Evolutionary conservation across 92 coral and sea anemone species (phyloP).

Genomic region (Plumapathes pennacea): DNA sequence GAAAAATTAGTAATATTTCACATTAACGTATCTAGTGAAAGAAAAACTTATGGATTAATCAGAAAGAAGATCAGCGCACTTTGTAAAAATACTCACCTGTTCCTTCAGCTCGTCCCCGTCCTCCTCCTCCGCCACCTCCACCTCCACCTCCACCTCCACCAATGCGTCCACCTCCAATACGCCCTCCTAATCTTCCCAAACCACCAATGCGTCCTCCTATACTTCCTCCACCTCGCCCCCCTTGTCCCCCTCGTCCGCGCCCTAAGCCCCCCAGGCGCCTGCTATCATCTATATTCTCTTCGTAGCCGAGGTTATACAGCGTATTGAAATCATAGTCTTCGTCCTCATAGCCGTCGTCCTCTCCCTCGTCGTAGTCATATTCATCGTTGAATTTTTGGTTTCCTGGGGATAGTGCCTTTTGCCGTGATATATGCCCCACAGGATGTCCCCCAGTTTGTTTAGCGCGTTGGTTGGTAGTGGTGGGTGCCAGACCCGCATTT

Average conservation of each 20-base stretch:
- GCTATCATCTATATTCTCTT: not conserved
- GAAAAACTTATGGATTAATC: too few relatives aligned
- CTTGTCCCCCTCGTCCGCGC: not conserved
- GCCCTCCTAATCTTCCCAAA: conserved; percentile 2
- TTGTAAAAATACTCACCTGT: conserved; percentile 20
- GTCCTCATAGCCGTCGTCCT: conserved; percentile 15
- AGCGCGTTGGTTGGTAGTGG: too few relatives aligned
- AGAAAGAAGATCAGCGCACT: not conserved
- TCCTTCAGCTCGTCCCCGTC: conserved; percentile 44
- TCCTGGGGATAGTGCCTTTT: too few relatives aligned
- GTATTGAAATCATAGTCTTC: too few relatives aligned
- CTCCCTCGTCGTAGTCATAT: too few relatives aligned
- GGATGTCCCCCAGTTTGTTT: too few relatives aligned
- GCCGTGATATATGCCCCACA: too few relatives aligned
- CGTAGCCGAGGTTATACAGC: too few relatives aligned
- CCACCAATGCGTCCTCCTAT: conserved; percentile 7
- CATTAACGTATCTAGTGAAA: too few relatives aligned
- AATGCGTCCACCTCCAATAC: not conserved
- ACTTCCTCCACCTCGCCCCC: conserved; percentile 7
- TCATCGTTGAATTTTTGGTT: too few relatives aligned
- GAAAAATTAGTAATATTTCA: too few relatives aligned
- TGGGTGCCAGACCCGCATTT: too few relatives aligned
- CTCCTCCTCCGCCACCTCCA: conserved; percentile 19
- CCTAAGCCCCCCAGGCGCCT: conserved; percentile 2
- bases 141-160: conserved; percentile 10